Percentiles rank a stretch among this genome's conserved stretches.
Evolutionary conservation across 2,113 vertebrate genomes (phyloP).

Genomic region (Seriola aureovittata): DNA sequence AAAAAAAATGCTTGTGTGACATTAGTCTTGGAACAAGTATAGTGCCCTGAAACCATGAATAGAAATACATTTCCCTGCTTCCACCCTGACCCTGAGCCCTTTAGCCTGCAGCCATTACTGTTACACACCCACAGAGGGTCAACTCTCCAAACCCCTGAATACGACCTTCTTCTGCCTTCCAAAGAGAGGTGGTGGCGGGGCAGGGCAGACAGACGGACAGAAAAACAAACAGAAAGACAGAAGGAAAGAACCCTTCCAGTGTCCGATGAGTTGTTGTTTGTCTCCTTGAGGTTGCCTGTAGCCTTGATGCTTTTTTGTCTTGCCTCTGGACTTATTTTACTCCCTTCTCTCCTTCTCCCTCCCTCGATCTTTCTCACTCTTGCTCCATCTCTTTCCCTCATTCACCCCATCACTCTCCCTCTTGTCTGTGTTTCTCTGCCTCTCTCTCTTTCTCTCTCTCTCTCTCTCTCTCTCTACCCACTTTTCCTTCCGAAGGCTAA

Average conservation of each 20-base stretch:
- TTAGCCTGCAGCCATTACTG: conserved; percentile 73
- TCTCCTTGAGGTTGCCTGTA: conserved; percentile 50
- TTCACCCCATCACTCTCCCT: conserved; percentile 49
- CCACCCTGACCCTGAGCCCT: conserved; percentile 73
- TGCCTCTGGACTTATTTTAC: conserved; percentile 62
- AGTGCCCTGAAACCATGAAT: conserved; percentile 74
- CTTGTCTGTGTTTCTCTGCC: conserved; percentile 27
- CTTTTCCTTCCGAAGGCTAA: conserved; percentile 75
- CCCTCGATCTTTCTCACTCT: conserved; percentile 51
- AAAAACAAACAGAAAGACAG: not conserved
- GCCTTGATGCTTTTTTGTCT: conserved; percentile 68
- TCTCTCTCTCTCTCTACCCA: conserved; percentile 67
- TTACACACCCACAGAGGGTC: conserved; percentile 71
- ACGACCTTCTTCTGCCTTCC: conserved; percentile 54
- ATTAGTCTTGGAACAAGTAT: conserved; percentile 69
- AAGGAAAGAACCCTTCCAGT: conserved; percentile 9
- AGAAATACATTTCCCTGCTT: conserved; percentile 75
- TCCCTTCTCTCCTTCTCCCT: conserved; percentile 44
- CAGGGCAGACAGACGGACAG: not conserved
- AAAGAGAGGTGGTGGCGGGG: conserved; percentile 18
- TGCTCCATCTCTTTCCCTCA: conserved; percentile 32
- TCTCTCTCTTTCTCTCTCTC: not conserved
- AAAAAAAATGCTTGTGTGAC: conserved; percentile 65
- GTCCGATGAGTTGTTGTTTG: conserved; percentile 52
- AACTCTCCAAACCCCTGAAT: conserved; percentile 58